Base-by-base conservation (phyloP, 2,888 invertebrate species). In the Chaetoderma sp. region DNA sequence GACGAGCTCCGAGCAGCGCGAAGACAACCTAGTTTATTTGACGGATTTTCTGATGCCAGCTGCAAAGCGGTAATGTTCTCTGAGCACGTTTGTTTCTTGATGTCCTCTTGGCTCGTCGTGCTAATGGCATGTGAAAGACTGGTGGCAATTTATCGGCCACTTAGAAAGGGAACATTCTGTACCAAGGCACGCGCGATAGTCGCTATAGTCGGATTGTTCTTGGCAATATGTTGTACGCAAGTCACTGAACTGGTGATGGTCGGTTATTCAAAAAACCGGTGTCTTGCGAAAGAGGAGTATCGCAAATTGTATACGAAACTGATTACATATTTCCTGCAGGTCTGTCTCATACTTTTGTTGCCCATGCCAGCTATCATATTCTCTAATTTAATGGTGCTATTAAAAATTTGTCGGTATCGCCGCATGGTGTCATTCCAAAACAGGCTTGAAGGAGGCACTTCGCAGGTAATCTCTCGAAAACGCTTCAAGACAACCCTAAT, bases 61-160 rank as follows among this genome's bases (percentile, higher is more conserved):
- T 76, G 76, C 55, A 76, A 75, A 59, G 55, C 70, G 23, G 60
- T 71, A 58, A 57, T 67, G 28, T 76, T 75, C 47, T 42, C 61
- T 6, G 68, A 69, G 49, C 65, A 69, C 60, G 65, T 72, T 16
- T 72, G 71, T 57, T 75, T 68, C 61, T 60, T 75, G 27, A 75
- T 75, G 73, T 72, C 73, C n/a, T 60, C 64, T 5, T 75, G 74
- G 73, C 60, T 73, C 13, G 66, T 73, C 2, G 70, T 75, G 6
- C 73, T 73, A 52, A 65, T 76, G 63, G 68, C 76, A 3, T 8
- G 68, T 18, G 76, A 76, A 44, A 55, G 76, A 18, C 72, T 70
- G 52, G 58, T 75, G 32, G 72, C 71, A 18, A 68, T 75, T 30
- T 65, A 68, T 39, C 68, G 60, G 33, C 75, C 75, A 4, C 63